These are phyloP conservation scores for Coecobrya sp. DNA, from an alignment of 2,888 invertebrate genomes.

Conservation along the genomic window DNA sequence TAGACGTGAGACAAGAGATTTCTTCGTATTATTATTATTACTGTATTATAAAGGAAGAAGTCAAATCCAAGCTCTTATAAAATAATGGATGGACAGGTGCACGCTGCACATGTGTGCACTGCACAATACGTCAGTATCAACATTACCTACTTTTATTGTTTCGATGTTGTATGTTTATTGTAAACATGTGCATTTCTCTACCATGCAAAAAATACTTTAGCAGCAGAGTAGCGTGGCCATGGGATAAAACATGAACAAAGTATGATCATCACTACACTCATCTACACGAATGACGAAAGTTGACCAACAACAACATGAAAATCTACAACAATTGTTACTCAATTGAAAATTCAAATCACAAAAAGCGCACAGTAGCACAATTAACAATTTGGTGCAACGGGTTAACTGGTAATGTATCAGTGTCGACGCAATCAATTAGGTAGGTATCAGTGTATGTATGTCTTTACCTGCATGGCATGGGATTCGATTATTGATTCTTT, in stretches of 20 bases:
- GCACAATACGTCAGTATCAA: neutral
- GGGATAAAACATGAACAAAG: conserved; percentile 17
- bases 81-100: neutral
- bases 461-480: neutral
- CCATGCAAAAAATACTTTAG: neutral
- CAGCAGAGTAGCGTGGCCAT: neutral
- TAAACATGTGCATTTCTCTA: neutral
- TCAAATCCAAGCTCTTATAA: neutral
- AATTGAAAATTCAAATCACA: conserved; percentile 18
- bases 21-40: neutral
- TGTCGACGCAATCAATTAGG: neutral
- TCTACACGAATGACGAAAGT: neutral
- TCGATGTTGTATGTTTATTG: neutral
- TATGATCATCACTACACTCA: neutral
- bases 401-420: neutral
- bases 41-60: neutral
- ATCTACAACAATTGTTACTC: neutral
- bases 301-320: neutral
- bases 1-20: neutral
- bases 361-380: neutral
- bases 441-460: neutral
- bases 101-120: neutral
- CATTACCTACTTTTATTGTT: neutral
- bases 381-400: conserved; percentile 6
- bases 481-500: conserved; percentile 2